phyloP scores from a whole-genome alignment of 1,140 invertebrate species.

The Nasonia giraulti region DNA sequence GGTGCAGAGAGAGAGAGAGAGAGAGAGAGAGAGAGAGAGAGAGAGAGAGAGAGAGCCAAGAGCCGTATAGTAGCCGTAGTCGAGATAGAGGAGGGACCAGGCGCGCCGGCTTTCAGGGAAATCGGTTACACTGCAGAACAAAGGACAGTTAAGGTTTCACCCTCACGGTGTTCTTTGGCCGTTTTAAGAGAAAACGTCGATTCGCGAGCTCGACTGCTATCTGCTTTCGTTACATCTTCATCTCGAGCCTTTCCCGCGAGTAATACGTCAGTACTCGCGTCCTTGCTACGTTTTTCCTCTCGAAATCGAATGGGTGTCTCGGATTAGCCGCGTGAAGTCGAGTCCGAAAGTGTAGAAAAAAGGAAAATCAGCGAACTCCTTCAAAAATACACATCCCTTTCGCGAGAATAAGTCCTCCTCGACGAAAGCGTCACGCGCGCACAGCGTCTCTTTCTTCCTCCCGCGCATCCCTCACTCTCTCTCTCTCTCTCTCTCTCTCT shows the following conservation, averaged over 20 bases:
- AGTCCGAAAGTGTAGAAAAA: too few relatives aligned
- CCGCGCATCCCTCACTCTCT: too few relatives aligned
- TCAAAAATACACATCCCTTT: too few relatives aligned
- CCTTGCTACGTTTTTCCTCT: too few relatives aligned
- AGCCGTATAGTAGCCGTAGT: neutral
- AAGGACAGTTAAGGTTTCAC: conserved; percentile 49
- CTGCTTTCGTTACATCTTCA: neutral
- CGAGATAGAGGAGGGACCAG: neutral
- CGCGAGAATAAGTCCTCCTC: neutral
- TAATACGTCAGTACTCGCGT: too few relatives aligned
- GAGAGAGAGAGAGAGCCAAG: neutral
- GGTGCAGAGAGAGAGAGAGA: neutral
- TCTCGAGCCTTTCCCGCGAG: neutral
- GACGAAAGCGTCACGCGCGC: neutral
- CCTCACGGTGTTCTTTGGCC: conserved; percentile 41
- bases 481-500: too few relatives aligned
- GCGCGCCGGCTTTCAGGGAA: conserved; percentile 42
- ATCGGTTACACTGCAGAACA: conserved; percentile 48
- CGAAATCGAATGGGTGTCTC: too few relatives aligned
- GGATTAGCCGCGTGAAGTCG: too few relatives aligned
- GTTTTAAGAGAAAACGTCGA: conserved; percentile 48
- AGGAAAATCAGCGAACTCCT: too few relatives aligned
- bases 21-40: neutral
- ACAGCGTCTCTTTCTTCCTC: too few relatives aligned
- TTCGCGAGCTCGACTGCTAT: conserved; percentile 34